Base-by-base conservation (phyloP, 2,888 invertebrate genomes). In the Furcula furcula region DNA sequence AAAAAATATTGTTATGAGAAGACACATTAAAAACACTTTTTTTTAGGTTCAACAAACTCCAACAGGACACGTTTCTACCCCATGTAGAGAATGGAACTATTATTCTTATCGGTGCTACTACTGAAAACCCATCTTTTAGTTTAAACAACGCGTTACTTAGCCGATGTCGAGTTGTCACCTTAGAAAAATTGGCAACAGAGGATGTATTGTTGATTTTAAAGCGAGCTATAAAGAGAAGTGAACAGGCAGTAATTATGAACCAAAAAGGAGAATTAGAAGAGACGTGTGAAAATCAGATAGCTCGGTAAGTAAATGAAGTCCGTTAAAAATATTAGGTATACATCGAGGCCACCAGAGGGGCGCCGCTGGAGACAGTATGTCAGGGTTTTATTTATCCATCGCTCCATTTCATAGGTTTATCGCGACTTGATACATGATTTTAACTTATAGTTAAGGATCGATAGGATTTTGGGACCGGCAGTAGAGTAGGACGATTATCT, bases 111-210 rank as follows among this genome's bases (percentile, higher is more conserved):
- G 96, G 96, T 15, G 96, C 96, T 0, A 96, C 96, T 0, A 96
- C 96, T 21, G 96, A 96, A 74, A 96, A 96, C 76, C 96, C 96
- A n/a, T 95, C 95, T 0, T 96, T 95, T 70, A 93, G 92, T 59
- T 90, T 96, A 29, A 96, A 96, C 76, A 92, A 92, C 49, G 95
- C 96, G 0, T 75, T 96, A 18, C 80, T 96, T 6, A 95, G 95
- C 69, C 90, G 96, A 13, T 95, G 95, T 62, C 89, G 93, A 46
- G 94, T 96, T 1, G 90, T 95, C 40, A 92, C 94, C 1, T 77
- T 95, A 69, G 91, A 94, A 46, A 95, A 95, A 77, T 80, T 95
- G 14, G 73, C 84, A 27, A 68, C 89, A 7, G 84, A 90, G 18
- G 89, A 92, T 69, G 76, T 95, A 15, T 56, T 90, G 37, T 59